Evolutionary conservation across 2,113 vertebrate genomes (phyloP).

Genomic region (Crotalus horridus): DNA sequence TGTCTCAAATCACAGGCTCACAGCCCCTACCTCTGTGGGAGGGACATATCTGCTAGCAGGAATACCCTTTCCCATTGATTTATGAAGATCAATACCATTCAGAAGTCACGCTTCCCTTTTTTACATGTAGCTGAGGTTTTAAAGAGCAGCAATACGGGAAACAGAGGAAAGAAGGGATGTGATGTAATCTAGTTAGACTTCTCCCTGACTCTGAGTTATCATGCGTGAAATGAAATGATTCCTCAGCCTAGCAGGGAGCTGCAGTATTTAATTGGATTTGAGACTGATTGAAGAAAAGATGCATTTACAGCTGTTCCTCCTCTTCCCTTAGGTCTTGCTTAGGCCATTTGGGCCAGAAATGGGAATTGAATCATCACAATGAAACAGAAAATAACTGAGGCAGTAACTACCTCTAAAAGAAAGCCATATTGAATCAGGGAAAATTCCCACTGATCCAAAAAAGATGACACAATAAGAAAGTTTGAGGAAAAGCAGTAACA

Average conservation of each 20-base stretch:
- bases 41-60: not conserved
- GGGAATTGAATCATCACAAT: slow-evolving; percentile 2
- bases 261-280: not conserved
- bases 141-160: not conserved
- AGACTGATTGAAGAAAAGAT: not conserved
- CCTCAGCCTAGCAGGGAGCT: not conserved
- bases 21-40: not conserved
- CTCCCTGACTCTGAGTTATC: not conserved
- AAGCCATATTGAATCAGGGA: not conserved
- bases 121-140: not conserved
- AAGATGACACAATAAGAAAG: not conserved
- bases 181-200: not conserved
- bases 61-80: not conserved
- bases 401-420: not conserved
- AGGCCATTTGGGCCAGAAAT: not conserved
- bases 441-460: not conserved
- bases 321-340: not conserved
- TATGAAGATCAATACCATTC: not conserved
- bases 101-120: not conserved
- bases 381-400: not conserved
- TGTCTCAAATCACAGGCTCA: not conserved
- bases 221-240: not conserved
- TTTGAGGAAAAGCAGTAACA: not conserved
- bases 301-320: not conserved
- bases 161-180: not conserved